A percentile compares a stretch with the other conserved stretches of the same genome.
These are phyloP conservation scores for Hippocampus kuda DNA, from an alignment of 2,797 vertebrate species.

Conservation along the genomic window DNA sequence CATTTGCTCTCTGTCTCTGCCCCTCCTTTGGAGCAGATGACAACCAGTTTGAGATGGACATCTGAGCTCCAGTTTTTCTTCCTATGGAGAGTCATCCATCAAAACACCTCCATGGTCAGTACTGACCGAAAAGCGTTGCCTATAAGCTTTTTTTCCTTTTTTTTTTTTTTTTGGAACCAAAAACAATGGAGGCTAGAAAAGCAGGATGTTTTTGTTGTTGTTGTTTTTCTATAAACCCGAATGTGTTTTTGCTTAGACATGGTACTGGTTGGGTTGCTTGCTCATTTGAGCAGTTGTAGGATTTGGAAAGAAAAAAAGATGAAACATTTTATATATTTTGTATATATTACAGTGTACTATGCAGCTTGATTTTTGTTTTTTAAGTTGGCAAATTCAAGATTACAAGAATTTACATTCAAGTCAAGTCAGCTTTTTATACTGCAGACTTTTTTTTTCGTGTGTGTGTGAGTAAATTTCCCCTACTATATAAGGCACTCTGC, in stretches of 20 bases:
- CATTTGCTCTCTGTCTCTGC: not conserved
- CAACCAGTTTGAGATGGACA: constrained; percentile 79
- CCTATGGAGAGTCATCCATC: constrained; percentile 64
- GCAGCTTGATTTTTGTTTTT: constrained; percentile 37
- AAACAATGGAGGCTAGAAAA: constrained; percentile 20
- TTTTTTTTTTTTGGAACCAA: constrained; percentile 40
- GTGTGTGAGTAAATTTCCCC: constrained; percentile 21
- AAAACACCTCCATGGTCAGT: constrained; percentile 49
- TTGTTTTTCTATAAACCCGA: constrained; percentile 31
- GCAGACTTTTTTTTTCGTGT: constrained; percentile 23
- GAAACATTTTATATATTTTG: constrained; percentile 58
- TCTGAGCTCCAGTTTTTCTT: constrained; percentile 64
- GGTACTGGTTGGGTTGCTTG: constrained; percentile 30
- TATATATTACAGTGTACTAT: constrained; percentile 64
- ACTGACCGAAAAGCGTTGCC: constrained; percentile 47
- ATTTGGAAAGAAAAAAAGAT: constrained; percentile 26
- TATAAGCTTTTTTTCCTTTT: constrained; percentile 34
- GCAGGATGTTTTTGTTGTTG: constrained; percentile 40
- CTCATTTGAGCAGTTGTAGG: constrained; percentile 36
- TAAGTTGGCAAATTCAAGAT: constrained; percentile 39
- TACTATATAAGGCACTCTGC: constrained; percentile 2
- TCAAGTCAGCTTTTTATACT: constrained; percentile 39
- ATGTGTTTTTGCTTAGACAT: constrained; percentile 19
- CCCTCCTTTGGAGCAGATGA: constrained; percentile 54
- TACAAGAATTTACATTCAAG: constrained; percentile 35